phyloP scores from a whole-genome alignment of 2,113 vertebrate genomes.

The Microcebus tavaratra region DNA sequence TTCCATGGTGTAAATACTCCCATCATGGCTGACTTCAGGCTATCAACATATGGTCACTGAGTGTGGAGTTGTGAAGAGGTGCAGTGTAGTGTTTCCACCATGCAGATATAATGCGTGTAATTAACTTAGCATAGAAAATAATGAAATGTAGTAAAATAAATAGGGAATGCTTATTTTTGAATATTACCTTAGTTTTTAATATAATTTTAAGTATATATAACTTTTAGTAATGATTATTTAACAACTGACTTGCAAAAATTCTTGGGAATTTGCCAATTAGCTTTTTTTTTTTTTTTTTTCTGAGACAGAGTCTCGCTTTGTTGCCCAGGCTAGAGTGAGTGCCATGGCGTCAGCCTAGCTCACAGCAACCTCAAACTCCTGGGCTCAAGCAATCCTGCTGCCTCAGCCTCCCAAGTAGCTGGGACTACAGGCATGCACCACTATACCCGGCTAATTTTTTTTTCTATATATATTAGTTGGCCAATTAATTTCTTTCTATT shows the following conservation, averaged over 20 bases:
- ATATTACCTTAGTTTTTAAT: background rate
- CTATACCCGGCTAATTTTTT: too few species aligned
- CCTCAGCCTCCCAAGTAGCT: too few species aligned
- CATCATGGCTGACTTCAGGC: background rate
- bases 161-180: background rate
- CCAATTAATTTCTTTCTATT: too few species aligned
- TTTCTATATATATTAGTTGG: too few species aligned
- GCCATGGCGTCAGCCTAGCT: too few species aligned
- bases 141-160: background rate
- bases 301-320: too few species aligned
- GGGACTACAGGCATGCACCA: too few species aligned
- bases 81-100: background rate
- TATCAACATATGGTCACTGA: background rate
- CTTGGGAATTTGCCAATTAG: background rate
- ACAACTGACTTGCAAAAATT: background rate
- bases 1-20: background rate
- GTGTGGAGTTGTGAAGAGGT: background rate
- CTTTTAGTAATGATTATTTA: background rate
- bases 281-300: too few species aligned
- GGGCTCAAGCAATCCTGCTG: too few species aligned
- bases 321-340: too few species aligned
- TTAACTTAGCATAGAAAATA: background rate
- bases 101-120: background rate
- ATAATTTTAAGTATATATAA: background rate
- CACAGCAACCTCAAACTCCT: too few species aligned